Conservation (phyloP, 2,888 invertebrate genomes). For the Drosophila niveifrons region DNA sequence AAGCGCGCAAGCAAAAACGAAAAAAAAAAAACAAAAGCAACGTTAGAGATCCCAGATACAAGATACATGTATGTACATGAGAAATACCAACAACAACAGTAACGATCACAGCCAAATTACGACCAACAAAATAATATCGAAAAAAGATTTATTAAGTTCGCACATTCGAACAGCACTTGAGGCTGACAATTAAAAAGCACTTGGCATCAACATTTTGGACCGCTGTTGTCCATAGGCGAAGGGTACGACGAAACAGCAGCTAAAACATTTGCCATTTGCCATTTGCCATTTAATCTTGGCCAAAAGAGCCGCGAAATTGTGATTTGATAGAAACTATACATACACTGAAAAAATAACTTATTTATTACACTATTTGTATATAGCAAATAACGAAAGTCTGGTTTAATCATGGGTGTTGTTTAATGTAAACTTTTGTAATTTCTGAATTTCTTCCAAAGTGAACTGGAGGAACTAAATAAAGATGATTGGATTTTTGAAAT, state of each 20-base stretch:
- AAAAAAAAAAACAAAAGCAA: conserved; percentile 15
- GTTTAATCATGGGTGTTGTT: too few relatives aligned
- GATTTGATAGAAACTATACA: conserved; percentile 9
- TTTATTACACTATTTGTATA: too few relatives aligned
- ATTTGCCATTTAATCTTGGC: conserved; percentile 34
- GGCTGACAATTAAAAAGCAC: conserved; percentile 81
- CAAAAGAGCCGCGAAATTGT: conserved; percentile 11
- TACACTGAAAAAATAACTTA: too few relatives aligned
- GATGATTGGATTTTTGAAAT: too few relatives aligned
- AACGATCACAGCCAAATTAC: conserved; percentile 20
- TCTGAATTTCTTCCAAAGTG: too few relatives aligned
- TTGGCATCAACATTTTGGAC: conserved; percentile 49
- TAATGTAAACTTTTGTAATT: too few relatives aligned
- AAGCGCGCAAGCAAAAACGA: conserved; percentile 14
- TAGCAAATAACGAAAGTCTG: too few relatives aligned
- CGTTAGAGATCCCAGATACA: conserved; percentile 15
- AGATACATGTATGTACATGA: conserved; percentile 7
- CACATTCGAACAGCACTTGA: conserved; percentile 75
- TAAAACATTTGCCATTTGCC: too few relatives aligned
- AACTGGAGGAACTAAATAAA: too few relatives aligned
- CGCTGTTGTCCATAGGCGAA: background rate
- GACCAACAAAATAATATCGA: conserved; percentile 37
- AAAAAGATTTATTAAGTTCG: conserved; percentile 79
- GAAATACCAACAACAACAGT: conserved; percentile 6
- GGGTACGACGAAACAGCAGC: too few relatives aligned